Percentiles rank a stretch among this genome's conserved stretches.
Conservation (phyloP, 2,888 invertebrate species). For the Cheilosia vulpina region DNA sequence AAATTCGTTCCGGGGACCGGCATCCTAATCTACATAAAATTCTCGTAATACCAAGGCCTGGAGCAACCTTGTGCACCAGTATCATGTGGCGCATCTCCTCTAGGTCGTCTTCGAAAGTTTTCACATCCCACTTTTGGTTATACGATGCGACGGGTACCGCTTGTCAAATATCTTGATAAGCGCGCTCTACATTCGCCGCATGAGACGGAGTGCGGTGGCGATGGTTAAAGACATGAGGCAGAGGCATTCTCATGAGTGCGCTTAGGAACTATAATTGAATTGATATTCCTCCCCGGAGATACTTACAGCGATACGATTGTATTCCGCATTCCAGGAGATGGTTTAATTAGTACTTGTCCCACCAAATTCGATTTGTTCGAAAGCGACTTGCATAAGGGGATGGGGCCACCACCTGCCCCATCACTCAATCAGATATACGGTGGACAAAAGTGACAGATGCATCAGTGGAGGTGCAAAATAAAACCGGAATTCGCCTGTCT, state of each 20-base stretch:
- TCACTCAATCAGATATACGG: conserved; percentile 55
- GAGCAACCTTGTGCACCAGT: conserved; percentile 44
- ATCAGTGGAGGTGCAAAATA: conserved; percentile 16
- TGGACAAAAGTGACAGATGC: conserved; percentile 55
- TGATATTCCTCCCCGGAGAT: conserved; percentile 59
- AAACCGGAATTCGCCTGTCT: conserved; percentile 28
- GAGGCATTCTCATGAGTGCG: conserved; percentile 53
- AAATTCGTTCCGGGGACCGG: conserved; percentile 45
- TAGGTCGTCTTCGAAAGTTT: conserved; percentile 65
- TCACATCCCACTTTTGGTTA: conserved; percentile 21
- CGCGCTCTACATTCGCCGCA: conserved; percentile 45
- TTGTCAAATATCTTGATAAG: conserved; percentile 72
- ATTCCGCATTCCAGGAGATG: conserved; percentile 58
- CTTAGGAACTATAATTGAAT: conserved; percentile 68
- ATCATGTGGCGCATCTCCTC: conserved; percentile 62
- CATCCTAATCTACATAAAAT: conserved; percentile 72
- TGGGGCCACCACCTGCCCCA: conserved; percentile 10
- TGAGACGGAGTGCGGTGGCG: background rate
- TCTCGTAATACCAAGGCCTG: conserved; percentile 61
- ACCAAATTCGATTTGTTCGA: conserved; percentile 68
- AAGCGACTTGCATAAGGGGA: conserved; percentile 34
- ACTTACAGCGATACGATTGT: conserved; percentile 30
- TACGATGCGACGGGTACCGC: conserved; percentile 16
- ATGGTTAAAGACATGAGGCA: conserved; percentile 6
- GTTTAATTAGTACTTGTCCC: conserved; percentile 66